phyloP scores from a whole-genome alignment of 2,888 invertebrate genomes.

The Hydriomena furcata region DNA sequence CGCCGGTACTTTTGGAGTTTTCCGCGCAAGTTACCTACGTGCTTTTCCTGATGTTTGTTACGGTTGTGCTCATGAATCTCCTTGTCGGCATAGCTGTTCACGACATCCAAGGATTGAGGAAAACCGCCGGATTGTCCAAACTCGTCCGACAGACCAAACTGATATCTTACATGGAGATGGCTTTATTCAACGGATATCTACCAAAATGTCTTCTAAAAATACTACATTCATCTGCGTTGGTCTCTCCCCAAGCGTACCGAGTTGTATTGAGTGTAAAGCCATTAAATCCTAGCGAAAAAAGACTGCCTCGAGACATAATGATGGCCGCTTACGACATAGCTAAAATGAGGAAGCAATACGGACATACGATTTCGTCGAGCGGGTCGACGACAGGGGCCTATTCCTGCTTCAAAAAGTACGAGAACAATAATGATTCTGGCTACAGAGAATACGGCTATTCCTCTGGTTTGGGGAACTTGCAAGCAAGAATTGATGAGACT shows the following conservation, averaged over 20 bases:
- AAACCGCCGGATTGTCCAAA: conserved; percentile 93
- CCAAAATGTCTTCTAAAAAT: conserved; percentile 89
- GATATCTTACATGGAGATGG: conserved; percentile 93
- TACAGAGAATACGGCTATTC: conserved; percentile 83
- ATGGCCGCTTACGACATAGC: conserved; percentile 92
- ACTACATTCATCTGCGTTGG: conserved; percentile 90
- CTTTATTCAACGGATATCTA: conserved; percentile 90
- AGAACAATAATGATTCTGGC: conserved; percentile 82
- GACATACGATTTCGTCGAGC: conserved; percentile 87
- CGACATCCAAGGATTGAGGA: conserved; percentile 93
- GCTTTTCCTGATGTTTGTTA: conserved; percentile 91
- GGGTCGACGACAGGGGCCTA: conserved; percentile 85
- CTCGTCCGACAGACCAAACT: conserved; percentile 92
- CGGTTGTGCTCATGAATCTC: conserved; percentile 93
- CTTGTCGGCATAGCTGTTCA: conserved; percentile 94
- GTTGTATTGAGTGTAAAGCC: conserved; percentile 93
- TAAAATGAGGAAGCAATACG: conserved; percentile 87
- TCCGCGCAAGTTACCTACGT: conserved; percentile 93
- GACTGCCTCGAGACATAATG: conserved; percentile 90
- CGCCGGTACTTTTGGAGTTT: conserved; percentile 89
- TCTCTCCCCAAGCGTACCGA: conserved; percentile 91
- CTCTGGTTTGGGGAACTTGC: conserved; percentile 82
- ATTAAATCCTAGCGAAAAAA: conserved; percentile 91
- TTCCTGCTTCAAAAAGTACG: conserved; percentile 86
- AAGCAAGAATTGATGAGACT: conserved; percentile 86